These are phyloP conservation scores for Choristoneura fumiferana DNA, from an alignment of 1,140 invertebrate species.

Conservation along the genomic window DNA sequence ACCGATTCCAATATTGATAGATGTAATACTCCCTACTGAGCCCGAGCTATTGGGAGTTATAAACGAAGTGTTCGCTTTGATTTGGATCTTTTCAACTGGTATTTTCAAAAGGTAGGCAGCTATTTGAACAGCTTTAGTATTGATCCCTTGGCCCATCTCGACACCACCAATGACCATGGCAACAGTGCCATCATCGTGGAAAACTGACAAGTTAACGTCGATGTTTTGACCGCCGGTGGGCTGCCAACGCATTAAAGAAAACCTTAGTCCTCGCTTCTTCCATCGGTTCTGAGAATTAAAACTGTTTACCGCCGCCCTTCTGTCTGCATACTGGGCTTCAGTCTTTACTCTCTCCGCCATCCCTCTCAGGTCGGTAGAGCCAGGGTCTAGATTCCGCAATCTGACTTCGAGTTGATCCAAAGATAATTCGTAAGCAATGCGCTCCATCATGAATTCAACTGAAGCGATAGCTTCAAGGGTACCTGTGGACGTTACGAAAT, in stretches of 20 bases:
- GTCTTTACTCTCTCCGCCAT: slow-evolving; percentile 78
- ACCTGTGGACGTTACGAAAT: slow-evolving; percentile 56
- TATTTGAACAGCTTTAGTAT: slow-evolving; percentile 83
- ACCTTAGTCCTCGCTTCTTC: slow-evolving; percentile 83
- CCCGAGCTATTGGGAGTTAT: slow-evolving; percentile 77
- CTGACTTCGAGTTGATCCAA: slow-evolving; percentile 85
- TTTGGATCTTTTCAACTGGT: slow-evolving; percentile 79
- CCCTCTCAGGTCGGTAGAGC: slow-evolving; percentile 53
- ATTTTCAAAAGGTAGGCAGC: slow-evolving; percentile 83
- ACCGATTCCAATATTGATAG: slow-evolving; percentile 65
- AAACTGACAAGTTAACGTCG: slow-evolving; percentile 82
- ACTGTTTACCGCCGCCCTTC: slow-evolving; percentile 73
- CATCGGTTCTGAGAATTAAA: slow-evolving; percentile 85
- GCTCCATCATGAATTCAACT: slow-evolving; percentile 90
- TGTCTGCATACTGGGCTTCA: slow-evolving; percentile 78
- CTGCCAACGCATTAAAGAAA: slow-evolving; percentile 81
- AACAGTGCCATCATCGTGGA: slow-evolving; percentile 85
- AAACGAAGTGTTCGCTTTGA: slow-evolving; percentile 81
- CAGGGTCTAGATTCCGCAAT: slow-evolving; percentile 79
- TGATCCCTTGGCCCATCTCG: slow-evolving; percentile 90
- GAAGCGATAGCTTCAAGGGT: slow-evolving; percentile 82
- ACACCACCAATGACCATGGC: slow-evolving; percentile 85
- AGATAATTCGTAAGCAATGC: slow-evolving; percentile 83
- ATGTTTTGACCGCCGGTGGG: slow-evolving; percentile 76
- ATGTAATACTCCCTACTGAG: slow-evolving; percentile 79